Evolutionary conservation across 2,113 vertebrate genomes (phyloP).

Genomic region (Neogale vison): DNA sequence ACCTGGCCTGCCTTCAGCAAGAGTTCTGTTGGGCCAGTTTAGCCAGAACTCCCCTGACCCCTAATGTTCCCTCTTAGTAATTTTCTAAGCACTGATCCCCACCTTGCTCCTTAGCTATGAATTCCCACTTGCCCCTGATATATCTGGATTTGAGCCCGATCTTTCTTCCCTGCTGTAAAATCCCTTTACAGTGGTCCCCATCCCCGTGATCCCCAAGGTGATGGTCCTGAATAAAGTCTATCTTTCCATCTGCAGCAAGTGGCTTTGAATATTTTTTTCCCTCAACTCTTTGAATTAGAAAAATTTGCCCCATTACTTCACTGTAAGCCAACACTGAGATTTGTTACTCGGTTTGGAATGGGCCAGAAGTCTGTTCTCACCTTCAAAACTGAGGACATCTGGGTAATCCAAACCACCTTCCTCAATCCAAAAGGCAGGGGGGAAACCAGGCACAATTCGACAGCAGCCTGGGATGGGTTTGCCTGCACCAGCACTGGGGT

Average conservation of each 20-base stretch:
- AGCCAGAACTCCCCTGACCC: background rate
- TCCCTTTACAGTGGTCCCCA: background rate
- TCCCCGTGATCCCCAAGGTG: too few species aligned
- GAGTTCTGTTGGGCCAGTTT: background rate
- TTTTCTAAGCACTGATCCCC: background rate
- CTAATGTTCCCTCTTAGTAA: background rate
- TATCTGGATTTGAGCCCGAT: background rate
- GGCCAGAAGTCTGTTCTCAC: background rate
- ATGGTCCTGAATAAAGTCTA: background rate
- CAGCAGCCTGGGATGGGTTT: background rate
- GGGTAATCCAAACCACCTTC: background rate
- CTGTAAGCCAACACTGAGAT: background rate
- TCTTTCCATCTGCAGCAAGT: background rate
- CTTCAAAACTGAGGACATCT: background rate
- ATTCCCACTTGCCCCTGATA: background rate
- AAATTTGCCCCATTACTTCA: background rate
- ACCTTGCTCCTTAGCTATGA: background rate
- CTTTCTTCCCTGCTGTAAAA: background rate
- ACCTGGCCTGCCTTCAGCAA: background rate
- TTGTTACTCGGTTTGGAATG: background rate
- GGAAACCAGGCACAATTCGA: background rate
- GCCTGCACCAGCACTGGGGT: background rate
- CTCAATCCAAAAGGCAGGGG: background rate
- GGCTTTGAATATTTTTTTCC: background rate
- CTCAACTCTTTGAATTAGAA: background rate